Evolutionary conservation across 1,140 invertebrate species (phyloP), one percentile per base, ranked within the genome.

Genomic region (Charaxes varanes): DNA sequence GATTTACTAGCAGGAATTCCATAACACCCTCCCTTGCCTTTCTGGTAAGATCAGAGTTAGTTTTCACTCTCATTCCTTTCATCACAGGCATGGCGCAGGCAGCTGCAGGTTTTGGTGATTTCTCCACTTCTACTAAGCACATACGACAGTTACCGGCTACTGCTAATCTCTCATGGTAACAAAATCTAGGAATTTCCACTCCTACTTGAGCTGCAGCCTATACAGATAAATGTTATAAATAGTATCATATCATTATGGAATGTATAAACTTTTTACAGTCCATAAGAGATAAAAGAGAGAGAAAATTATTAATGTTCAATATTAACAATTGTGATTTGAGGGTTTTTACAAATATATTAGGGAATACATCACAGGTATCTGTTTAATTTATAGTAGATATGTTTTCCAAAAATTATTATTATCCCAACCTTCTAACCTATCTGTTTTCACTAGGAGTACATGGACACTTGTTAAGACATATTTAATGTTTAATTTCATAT

Each of bases 11-110:
- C 16, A 99, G 85, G 74, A 99, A 99, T 85, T 99, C 98, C 98
- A 99, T 99, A 2, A 99, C 98, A 57, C 97, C 98, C 85, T 96
- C 94, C 34, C 98, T 89, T 4, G 98, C 98, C 32, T 76, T 79
- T 42, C 91, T 90, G 0, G 97, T 97, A 73, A 98, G 87, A 52
- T 97, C 94, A 0, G 97, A 99, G 72, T 99, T 95, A 10, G 98
- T 99, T 84, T 99, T 99, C 6, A 99, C 92, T 56, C 93, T 90
- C 87, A 87, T 88, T 2, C 98, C 98, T 85, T 99, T 99, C 96
- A 99, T 99, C 0, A 99, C 98, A 7, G 98, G 98, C 97, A 99
- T 99, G 1, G 98, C 98, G 86, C 98, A 99, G 4, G 97, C 97
- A 27, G 98, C 98, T n/a, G 99, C 94, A 3, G 98, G 98, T 89